These are phyloP conservation scores for Podiceps cristatus DNA, from an alignment of 2,113 vertebrate species.

Conservation along the genomic window DNA sequence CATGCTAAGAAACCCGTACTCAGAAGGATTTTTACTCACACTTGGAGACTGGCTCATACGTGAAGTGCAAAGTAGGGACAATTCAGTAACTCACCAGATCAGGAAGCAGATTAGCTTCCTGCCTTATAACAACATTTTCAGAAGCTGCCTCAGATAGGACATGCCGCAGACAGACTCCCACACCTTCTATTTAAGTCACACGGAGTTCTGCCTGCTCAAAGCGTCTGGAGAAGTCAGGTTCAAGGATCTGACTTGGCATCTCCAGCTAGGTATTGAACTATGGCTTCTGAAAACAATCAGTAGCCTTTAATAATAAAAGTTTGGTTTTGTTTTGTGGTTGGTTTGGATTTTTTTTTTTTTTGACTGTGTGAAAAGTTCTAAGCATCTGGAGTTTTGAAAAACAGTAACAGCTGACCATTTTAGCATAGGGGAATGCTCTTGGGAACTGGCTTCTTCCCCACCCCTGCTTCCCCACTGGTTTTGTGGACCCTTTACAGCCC, in stretches of 20 bases:
- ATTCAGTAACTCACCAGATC: not conserved
- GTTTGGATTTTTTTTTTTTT: not conserved
- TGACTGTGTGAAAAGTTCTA: not conserved
- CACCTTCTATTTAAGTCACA: not conserved
- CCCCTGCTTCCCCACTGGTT: not conserved
- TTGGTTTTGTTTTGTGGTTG: not conserved
- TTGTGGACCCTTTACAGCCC: not conserved
- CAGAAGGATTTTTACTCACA: not conserved
- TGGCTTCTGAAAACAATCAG: not conserved
- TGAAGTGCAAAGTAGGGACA: not conserved
- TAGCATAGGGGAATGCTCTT: not conserved
- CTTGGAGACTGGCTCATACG: not conserved
- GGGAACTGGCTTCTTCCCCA: not conserved
- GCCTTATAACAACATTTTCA: constrained; percentile 21
- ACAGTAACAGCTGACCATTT: not conserved
- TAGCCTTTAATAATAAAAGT: not conserved
- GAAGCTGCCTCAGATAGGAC: constrained; percentile 21
- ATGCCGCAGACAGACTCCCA: constrained; percentile 9
- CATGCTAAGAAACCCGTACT: not conserved
- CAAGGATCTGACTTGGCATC: not conserved
- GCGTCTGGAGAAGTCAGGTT: not conserved
- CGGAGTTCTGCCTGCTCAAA: not conserved
- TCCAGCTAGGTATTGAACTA: not conserved
- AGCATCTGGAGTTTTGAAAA: not conserved
- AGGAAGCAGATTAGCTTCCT: constrained; percentile 37